Conservation (phyloP, 2,797 vertebrate species). For the Avahi laniger region DNA sequence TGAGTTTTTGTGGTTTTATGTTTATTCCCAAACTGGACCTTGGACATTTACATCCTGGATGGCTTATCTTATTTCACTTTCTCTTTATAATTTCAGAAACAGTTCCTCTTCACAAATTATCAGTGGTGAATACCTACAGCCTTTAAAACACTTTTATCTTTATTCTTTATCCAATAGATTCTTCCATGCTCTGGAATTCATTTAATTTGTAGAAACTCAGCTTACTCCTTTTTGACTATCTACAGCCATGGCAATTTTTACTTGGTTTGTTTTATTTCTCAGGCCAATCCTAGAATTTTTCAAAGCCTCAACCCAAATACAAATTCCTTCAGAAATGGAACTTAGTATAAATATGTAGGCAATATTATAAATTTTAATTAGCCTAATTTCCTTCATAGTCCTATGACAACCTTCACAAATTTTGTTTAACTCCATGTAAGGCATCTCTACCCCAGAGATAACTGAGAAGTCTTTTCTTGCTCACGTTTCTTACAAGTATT, state of each 20-base stretch:
- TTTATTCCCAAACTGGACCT: neutral
- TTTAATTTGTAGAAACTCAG: constrained; percentile 13
- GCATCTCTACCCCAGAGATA: neutral
- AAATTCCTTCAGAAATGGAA: constrained; percentile 10
- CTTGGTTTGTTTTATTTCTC: neutral
- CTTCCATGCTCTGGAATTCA: neutral
- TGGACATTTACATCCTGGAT: neutral
- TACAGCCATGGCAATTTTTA: neutral
- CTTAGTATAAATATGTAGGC: neutral
- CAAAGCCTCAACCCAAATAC: constrained; percentile 36
- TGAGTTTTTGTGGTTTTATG: neutral
- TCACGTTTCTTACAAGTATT: constrained; percentile 26
- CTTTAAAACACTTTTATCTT: neutral
- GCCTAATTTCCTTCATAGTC: neutral
- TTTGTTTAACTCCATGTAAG: neutral
- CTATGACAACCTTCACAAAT: neutral
- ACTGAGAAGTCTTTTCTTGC: neutral
- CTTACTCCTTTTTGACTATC: neutral
- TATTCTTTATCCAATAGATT: neutral
- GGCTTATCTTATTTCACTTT: neutral
- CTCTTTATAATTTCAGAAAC: neutral
- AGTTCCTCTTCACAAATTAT: constrained; percentile 15
- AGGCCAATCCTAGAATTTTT: constrained; percentile 4
- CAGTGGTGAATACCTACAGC: neutral
- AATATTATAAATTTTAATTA: constrained; percentile 7